Evolutionary conservation across 92 coral and sea anemone genomes (phyloP).

Genomic region (Virgularia gustaviana): DNA sequence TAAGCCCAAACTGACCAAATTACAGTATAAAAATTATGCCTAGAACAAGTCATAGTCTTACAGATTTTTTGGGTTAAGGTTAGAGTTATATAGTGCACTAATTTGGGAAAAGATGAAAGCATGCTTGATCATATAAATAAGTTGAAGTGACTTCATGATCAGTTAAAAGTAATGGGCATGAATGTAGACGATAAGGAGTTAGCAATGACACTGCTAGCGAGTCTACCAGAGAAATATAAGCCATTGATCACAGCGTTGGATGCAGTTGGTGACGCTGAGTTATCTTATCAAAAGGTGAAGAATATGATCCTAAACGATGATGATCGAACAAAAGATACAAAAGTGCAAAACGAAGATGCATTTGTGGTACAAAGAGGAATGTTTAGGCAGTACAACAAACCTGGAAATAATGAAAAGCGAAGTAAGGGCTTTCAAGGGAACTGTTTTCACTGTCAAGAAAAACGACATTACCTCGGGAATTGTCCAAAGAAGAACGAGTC

Average conservation of each 20-base stretch:
- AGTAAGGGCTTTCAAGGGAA: background rate
- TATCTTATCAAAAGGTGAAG: conserved; percentile 18
- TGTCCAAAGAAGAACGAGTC: background rate
- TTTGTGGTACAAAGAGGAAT: no score
- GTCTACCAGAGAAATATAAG: conserved; percentile 17
- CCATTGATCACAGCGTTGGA: conserved; percentile 19
- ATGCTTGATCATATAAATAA: conserved; percentile 19
- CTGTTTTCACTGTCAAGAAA: conserved; percentile 13
- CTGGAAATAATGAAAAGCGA: no score
- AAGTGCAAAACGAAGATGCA: background rate
- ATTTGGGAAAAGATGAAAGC: no score
- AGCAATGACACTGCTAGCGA: no score
- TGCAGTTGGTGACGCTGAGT: conserved; percentile 26
- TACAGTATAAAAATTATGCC: no score
- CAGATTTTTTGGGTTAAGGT: no score
- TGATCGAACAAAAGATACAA: no score
- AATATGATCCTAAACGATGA: conserved; percentile 17
- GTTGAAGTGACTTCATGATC: conserved; percentile 8
- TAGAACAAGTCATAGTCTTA: no score
- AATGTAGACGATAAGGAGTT: no score
- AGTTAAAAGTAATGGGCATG: conserved; percentile 7
- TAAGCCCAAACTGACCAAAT: no score
- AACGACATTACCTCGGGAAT: conserved; percentile 3
- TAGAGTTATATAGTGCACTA: no score
- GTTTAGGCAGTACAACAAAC: no score